Conservation (phyloP, 2,888 invertebrate species). For the Troilus luridus region DNA sequence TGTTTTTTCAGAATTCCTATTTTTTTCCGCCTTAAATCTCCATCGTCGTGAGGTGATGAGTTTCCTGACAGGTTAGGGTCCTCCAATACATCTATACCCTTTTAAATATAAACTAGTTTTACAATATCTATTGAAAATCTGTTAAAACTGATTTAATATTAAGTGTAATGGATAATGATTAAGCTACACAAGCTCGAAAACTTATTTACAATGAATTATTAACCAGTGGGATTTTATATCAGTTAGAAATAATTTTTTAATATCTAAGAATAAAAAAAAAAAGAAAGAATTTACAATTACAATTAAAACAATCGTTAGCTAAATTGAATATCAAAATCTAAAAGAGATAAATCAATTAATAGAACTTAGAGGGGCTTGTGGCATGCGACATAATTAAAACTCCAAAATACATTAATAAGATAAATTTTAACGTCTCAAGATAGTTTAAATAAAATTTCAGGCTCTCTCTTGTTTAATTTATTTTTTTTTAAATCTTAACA, state of each 20-base stretch:
- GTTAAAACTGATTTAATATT: constrained; percentile 29
- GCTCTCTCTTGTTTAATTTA: not conserved
- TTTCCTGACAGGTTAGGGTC: constrained; percentile 62
- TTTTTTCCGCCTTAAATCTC: constrained; percentile 62
- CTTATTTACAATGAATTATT: not conserved
- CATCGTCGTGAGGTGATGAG: constrained; percentile 61
- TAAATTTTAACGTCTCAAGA: not conserved
- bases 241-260: not conserved
- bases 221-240: not conserved
- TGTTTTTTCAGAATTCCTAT: constrained; percentile 80
- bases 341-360: not conserved
- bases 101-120: constrained; percentile 62
- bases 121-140: constrained; percentile 47
- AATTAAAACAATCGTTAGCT: not conserved
- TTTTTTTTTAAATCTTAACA: not conserved
- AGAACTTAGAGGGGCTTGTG: not conserved
- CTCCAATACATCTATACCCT: constrained; percentile 64
- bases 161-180: not conserved
- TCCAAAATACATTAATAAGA: constrained; percentile 34
- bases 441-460: not conserved
- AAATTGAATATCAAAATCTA: not conserved
- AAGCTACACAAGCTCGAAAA: constrained; percentile 18
- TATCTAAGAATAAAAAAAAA: not conserved
- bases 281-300: not conserved
- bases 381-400: constrained; percentile 3